Percentiles rank a stretch among this genome's conserved stretches.
Evolutionary conservation across 2,797 vertebrate species (phyloP).

Genomic region (Enteromius argenteus): DNA sequence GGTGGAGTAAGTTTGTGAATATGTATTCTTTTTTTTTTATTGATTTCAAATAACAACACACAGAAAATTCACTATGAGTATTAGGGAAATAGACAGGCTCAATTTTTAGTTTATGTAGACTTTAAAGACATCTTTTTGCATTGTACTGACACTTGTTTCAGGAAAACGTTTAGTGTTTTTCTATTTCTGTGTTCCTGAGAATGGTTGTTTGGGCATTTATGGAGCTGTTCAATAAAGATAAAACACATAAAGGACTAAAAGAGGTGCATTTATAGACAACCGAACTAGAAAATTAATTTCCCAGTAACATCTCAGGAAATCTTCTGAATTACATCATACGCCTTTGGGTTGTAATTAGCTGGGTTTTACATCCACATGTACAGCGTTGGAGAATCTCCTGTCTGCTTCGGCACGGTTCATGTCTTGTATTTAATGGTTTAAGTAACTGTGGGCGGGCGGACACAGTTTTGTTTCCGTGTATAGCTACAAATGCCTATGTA

Average conservation of each 20-base stretch:
- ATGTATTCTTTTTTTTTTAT: neutral
- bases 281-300: neutral
- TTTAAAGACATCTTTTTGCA: neutral
- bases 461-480: constrained; percentile 32
- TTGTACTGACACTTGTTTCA: neutral
- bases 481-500: constrained; percentile 43
- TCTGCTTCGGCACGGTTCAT: constrained; percentile 28
- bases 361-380: constrained; percentile 9
- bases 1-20: neutral
- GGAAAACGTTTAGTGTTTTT: constrained; percentile 4
- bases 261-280: neutral
- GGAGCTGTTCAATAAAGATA: constrained; percentile 23
- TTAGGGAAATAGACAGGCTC: neutral
- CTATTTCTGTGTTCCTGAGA: neutral
- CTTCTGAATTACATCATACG: neutral
- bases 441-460: constrained; percentile 45
- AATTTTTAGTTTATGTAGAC: neutral
- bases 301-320: neutral
- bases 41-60: neutral
- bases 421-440: constrained; percentile 46
- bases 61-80: neutral
- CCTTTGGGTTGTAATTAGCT: constrained; percentile 13
- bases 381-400: constrained; percentile 31
- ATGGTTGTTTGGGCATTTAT: neutral
- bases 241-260: neutral